These are phyloP conservation scores for Agrotis clavis DNA, from an alignment of 2,888 invertebrate genomes.

Conservation along the genomic window DNA sequence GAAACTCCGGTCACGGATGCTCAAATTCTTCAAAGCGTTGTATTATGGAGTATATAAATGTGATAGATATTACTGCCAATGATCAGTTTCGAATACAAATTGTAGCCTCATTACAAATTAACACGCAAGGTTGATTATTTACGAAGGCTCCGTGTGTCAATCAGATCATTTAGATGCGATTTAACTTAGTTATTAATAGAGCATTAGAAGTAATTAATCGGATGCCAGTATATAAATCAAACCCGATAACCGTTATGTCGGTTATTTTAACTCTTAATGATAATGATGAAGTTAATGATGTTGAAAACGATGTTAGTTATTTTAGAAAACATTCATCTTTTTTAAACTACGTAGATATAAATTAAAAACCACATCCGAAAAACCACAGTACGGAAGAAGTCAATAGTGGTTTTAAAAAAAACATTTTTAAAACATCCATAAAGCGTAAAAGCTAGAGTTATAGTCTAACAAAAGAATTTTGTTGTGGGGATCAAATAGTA, in stretches of 20 bases:
- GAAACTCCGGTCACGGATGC: slow-evolving; percentile 52
- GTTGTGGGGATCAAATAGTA: too few species aligned
- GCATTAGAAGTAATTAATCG: slow-evolving; percentile 32
- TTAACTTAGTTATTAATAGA: slow-evolving; percentile 20
- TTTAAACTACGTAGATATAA: too few species aligned
- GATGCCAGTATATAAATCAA: slow-evolving; percentile 22
- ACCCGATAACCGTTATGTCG: not conserved
- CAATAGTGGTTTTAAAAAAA: too few species aligned
- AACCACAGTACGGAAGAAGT: too few species aligned
- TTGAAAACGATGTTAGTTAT: not conserved
- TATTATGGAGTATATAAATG: slow-evolving; percentile 17
- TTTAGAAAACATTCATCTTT: too few species aligned
- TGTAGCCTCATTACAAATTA: slow-evolving; percentile 49
- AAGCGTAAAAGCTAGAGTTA: too few species aligned
- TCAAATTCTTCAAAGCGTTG: slow-evolving; percentile 24
- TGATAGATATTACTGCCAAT: slow-evolving; percentile 30
- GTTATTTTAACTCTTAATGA: slow-evolving; percentile 1
- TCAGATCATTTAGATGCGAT: slow-evolving; percentile 49
- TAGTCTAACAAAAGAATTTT: too few species aligned
- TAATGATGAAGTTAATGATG: not conserved
- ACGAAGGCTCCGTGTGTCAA: slow-evolving; percentile 40
- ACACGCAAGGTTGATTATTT: slow-evolving; percentile 40
- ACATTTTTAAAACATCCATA: too few species aligned
- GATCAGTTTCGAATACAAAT: slow-evolving; percentile 45
- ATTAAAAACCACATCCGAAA: not conserved